Evolutionary conservation across 2,888 invertebrate genomes (phyloP).

Genomic region (Psylliodes chrysocephalus): DNA sequence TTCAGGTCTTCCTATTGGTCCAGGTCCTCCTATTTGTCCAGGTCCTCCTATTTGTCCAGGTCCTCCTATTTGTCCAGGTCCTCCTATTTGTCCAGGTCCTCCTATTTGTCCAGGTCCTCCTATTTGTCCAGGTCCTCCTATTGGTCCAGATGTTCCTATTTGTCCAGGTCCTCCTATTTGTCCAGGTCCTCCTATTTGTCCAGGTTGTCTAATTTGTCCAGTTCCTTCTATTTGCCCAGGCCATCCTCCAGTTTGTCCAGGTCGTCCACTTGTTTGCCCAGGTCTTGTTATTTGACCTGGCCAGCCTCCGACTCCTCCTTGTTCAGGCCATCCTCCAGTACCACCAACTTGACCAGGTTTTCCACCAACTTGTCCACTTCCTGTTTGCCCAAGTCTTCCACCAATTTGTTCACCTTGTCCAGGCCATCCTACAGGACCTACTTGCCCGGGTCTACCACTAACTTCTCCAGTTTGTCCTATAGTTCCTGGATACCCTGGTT

Average conservation of each 20-base stretch:
- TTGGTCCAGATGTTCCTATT: slow-evolving; percentile 31
- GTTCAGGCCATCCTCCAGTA: slow-evolving; percentile 21
- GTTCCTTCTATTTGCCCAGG: slow-evolving; percentile 28
- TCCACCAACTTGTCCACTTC: slow-evolving; percentile 32
- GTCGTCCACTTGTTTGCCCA: slow-evolving; percentile 27
- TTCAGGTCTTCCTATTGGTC: slow-evolving; percentile 30
- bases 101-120: slow-evolving; percentile 29
- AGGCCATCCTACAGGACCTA: slow-evolving; percentile 27
- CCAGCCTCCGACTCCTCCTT: slow-evolving; percentile 31
- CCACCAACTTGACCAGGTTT: slow-evolving; percentile 31
- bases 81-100: slow-evolving; percentile 30
- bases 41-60: slow-evolving; percentile 28
- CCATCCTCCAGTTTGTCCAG: slow-evolving; percentile 27
- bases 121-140: slow-evolving; percentile 30
- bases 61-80: slow-evolving; percentile 19
- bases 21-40: slow-evolving; percentile 27
- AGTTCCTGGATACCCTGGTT: slow-evolving; percentile 19
- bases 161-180: slow-evolving; percentile 30
- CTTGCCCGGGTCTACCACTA: slow-evolving; percentile 13
- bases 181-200: slow-evolving; percentile 19
- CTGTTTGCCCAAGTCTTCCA: slow-evolving; percentile 10
- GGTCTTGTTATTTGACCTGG: slow-evolving; percentile 30
- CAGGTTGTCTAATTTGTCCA: slow-evolving; percentile 32
- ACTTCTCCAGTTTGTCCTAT: no score
- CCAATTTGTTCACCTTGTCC: slow-evolving; percentile 35